phyloP scores from a whole-genome alignment of 2,113 vertebrate species.

The Sebastes fasciatus region DNA sequence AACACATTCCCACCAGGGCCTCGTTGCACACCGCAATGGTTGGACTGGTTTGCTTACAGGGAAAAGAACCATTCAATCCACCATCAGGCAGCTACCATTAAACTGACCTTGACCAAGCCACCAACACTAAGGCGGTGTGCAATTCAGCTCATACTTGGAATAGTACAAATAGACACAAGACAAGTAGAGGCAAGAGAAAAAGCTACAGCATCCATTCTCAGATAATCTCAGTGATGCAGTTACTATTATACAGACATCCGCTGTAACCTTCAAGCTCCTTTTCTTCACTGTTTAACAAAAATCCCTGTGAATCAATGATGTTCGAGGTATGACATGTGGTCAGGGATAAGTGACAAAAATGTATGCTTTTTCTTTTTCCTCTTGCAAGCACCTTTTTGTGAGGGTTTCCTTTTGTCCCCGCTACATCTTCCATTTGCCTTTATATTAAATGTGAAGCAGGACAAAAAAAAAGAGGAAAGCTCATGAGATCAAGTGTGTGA shows the following conservation, averaged over 20 bases:
- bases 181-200: neutral
- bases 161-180: neutral
- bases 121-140: neutral
- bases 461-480: constrained; percentile 36
- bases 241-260: neutral
- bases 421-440: neutral
- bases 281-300: neutral
- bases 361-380: neutral
- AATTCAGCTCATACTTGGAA: neutral
- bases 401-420: constrained; percentile 1
- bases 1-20: constrained; percentile 12
- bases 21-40: constrained; percentile 15
- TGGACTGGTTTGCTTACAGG: neutral
- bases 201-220: neutral
- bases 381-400: neutral
- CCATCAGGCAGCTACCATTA: constrained; percentile 3
- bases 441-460: constrained; percentile 42
- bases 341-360: neutral
- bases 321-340: neutral
- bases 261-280: neutral
- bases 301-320: neutral
- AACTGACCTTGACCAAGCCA: neutral
- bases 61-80: neutral
- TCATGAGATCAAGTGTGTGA: constrained; percentile 47
- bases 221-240: neutral